phyloP scores from a whole-genome alignment of 2,888 invertebrate species.

The Aphrophora alni region DNA sequence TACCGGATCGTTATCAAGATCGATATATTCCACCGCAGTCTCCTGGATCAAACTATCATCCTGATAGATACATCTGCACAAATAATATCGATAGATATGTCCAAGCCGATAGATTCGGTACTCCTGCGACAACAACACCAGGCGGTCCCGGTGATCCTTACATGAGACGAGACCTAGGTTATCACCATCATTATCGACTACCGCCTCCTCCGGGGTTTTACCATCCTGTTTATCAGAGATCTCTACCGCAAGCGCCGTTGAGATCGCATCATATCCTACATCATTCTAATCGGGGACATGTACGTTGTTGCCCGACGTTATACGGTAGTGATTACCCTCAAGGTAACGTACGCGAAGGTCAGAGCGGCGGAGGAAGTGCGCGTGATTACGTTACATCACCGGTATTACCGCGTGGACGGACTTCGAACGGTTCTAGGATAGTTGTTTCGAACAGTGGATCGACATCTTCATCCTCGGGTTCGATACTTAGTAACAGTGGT shows the following conservation, averaged over 20 bases:
- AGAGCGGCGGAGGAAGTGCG: conserved; percentile 24
- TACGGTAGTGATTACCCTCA: conserved; percentile 20
- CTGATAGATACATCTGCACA: conserved; percentile 17
- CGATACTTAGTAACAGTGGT: conserved; percentile 32
- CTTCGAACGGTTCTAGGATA: neutral
- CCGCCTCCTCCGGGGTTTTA: conserved; percentile 56
- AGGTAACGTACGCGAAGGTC: conserved; percentile 24
- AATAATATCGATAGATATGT: conserved; percentile 23
- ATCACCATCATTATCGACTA: conserved; percentile 64
- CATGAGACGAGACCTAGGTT: conserved; percentile 64
- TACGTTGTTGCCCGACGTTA: conserved; percentile 23
- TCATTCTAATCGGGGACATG: conserved; percentile 54
- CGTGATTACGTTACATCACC: conserved; percentile 30
- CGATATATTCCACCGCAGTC: conserved; percentile 28
- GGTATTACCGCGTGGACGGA: conserved; percentile 32
- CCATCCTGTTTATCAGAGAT: conserved; percentile 43
- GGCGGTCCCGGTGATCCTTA: conserved; percentile 62
- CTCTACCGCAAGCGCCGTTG: conserved; percentile 50
- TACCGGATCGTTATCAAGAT: conserved; percentile 32
- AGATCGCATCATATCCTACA: conserved; percentile 53
- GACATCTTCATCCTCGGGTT: conserved; percentile 58
- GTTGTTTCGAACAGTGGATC: conserved; percentile 52
- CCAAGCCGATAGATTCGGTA: neutral
- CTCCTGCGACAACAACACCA: conserved; percentile 52
- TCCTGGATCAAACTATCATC: neutral